Percentiles rank a stretch among this genome's conserved stretches.
Evolutionary conservation across 2,113 vertebrate genomes (phyloP).

Genomic region (Megaleporinus macrocephalus): DNA sequence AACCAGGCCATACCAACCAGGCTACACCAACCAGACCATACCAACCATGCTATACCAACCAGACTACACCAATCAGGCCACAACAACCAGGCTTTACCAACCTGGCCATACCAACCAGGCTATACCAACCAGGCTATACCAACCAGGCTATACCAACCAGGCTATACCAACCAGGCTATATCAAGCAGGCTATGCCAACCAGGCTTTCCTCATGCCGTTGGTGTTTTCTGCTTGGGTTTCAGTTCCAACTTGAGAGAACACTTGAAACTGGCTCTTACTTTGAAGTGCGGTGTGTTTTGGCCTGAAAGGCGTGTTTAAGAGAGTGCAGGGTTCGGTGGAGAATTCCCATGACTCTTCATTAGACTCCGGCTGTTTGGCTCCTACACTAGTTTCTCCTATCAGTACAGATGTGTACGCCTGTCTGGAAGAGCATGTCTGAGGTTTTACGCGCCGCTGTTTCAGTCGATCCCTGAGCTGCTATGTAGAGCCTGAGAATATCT

Average conservation of each 20-base stretch:
- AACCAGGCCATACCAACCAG: too few species aligned
- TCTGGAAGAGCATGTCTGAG: conserved; percentile 12
- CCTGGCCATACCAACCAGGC: too few species aligned
- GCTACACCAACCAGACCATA: too few species aligned
- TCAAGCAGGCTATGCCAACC: too few species aligned
- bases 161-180: too few species aligned
- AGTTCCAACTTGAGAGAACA: conserved; percentile 18
- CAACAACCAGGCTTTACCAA: too few species aligned
- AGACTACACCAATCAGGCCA: too few species aligned
- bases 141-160: too few species aligned
- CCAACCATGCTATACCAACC: too few species aligned
- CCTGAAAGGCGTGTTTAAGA: conserved; percentile 13
- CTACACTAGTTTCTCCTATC: background rate
- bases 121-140: too few species aligned
- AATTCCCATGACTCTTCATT: conserved; percentile 29
- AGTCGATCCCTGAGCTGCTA: background rate
- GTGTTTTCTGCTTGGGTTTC: conserved; percentile 33
- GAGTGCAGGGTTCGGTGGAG: conserved; percentile 4
- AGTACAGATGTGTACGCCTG: background rate
- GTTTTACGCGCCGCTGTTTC: background rate
- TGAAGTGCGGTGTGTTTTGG: conserved; percentile 10
- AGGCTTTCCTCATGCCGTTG: conserved; percentile 28
- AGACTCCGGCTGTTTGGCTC: conserved; percentile 30
- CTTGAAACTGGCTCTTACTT: background rate
- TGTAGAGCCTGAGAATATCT: background rate